Conservation (phyloP, 1,140 invertebrate species). For the Zaprionus kolodkinae region DNA sequence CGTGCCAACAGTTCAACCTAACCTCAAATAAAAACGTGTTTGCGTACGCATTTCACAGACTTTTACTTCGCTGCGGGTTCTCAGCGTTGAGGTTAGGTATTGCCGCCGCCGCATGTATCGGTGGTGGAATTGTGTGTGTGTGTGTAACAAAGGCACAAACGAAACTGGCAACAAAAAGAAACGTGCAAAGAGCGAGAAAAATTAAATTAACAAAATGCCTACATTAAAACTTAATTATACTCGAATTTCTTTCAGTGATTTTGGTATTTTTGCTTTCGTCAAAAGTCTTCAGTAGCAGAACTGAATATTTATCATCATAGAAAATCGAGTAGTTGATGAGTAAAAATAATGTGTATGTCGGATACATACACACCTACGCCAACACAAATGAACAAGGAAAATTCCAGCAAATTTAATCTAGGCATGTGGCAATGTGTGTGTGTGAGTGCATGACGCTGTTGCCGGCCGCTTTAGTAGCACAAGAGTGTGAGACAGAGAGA, state of each 20-base stretch:
- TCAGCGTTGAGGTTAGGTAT: constrained; percentile 44
- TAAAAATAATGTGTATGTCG: constrained; percentile 21
- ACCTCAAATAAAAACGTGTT: constrained; percentile 63
- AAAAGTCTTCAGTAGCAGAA: constrained; percentile 84
- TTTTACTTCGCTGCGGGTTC: constrained; percentile 3
- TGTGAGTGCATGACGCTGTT: constrained; percentile 62
- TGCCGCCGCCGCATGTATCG: constrained; percentile 40
- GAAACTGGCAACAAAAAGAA: constrained; percentile 45
- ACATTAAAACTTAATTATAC: constrained; percentile 23
- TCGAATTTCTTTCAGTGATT: constrained; percentile 77
- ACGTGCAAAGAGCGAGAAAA: constrained; percentile 57
- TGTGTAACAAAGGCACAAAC: constrained; percentile 54
- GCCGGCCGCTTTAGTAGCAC: constrained; percentile 58
- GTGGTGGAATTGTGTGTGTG: constrained; percentile 52
- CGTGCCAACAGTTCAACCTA: constrained; percentile 57
- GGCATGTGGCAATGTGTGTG: constrained; percentile 44
- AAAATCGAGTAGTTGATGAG: constrained; percentile 57
- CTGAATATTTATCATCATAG: constrained; percentile 79
- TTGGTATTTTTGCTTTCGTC: constrained; percentile 84
- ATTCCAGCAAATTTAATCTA: constrained; percentile 69
- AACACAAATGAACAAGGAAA: constrained; percentile 59
- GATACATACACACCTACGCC: constrained; percentile 18
- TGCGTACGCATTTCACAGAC: constrained; percentile 32
- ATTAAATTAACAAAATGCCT: constrained; percentile 19
- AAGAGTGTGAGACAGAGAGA: constrained; percentile 32